A percentile compares a stretch with the other conserved stretches of the same genome.
phyloP scores from a whole-genome alignment of 35 echinoderm and acorn worm genomes.

The Apostichopus californicus region DNA sequence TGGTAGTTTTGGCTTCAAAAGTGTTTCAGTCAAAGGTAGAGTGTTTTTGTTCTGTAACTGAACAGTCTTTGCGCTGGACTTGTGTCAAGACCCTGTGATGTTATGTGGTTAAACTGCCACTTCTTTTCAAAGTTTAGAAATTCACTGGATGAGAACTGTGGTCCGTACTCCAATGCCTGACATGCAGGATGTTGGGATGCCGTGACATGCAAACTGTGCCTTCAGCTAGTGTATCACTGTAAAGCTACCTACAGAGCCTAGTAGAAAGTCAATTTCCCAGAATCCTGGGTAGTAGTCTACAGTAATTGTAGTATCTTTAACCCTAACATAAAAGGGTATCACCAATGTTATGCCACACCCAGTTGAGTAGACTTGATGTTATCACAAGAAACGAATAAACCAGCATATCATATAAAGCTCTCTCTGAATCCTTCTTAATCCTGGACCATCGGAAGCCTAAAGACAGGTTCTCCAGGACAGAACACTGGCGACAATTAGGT shows the following conservation, averaged over 20 bases:
- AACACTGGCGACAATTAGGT: too few species aligned
- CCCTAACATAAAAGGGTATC: too few species aligned
- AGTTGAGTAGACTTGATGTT: too few species aligned
- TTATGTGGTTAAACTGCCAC: constrained; percentile 64
- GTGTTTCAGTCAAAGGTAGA: constrained; percentile 48
- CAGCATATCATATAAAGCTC: too few species aligned
- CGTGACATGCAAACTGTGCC: constrained; percentile 61
- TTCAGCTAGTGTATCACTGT: constrained; percentile 57
- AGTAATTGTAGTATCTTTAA: too few species aligned
- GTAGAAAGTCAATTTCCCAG: constrained; percentile 78
- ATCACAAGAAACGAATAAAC: too few species aligned
- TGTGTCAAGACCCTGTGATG: constrained; percentile 44
- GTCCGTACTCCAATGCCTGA: constrained; percentile 79
- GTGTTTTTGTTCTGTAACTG: constrained; percentile 56
- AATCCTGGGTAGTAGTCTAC: constrained; percentile 69
- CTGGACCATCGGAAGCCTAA: too few species aligned
- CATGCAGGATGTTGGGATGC: constrained; percentile 61
- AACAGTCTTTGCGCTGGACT: constrained; percentile 71
- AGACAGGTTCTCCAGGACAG: too few species aligned
- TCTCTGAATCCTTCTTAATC: too few species aligned
- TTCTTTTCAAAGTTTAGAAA: constrained; percentile 56
- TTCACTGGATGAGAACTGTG: constrained; percentile 55
- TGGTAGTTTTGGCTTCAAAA: constrained; percentile 41
- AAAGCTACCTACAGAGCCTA: constrained; percentile 20
- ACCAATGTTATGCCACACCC: too few species aligned